phyloP scores from a whole-genome alignment of 2,113 vertebrate species.

The Circaetus gallicus region DNA sequence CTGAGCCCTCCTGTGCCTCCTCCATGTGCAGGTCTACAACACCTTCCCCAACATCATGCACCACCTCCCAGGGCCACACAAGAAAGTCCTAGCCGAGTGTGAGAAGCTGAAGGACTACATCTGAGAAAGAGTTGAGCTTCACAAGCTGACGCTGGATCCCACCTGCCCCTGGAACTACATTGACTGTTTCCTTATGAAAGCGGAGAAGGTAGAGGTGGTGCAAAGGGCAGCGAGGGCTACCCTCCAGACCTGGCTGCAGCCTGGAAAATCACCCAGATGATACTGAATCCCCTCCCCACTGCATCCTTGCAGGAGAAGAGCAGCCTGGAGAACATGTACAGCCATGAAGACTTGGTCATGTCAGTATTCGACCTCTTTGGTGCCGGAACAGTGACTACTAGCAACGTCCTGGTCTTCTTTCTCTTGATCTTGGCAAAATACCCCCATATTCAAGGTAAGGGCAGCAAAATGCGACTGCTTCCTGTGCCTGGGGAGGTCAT shows the following conservation, averaged over 20 bases:
- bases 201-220: slow-evolving; percentile 43
- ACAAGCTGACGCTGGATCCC: slow-evolving; percentile 48
- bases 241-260: neutral
- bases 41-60: slow-evolving; percentile 56
- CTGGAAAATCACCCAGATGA: neutral
- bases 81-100: neutral
- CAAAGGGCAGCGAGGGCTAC: neutral
- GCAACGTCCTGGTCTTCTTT: slow-evolving; percentile 58
- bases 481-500: neutral
- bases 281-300: neutral
- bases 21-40: slow-evolving; percentile 41
- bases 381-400: slow-evolving; percentile 70
- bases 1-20: neutral
- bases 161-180: slow-evolving; percentile 64
- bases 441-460: slow-evolving; percentile 73
- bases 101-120: slow-evolving; percentile 46
- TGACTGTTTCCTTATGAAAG: slow-evolving; percentile 59
- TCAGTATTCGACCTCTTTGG: slow-evolving; percentile 56
- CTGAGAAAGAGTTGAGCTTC: slow-evolving; percentile 2
- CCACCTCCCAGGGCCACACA: slow-evolving; percentile 54
- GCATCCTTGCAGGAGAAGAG: neutral
- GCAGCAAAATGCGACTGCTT: neutral
- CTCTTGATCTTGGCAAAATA: slow-evolving; percentile 74
- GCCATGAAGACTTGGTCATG: slow-evolving; percentile 37
- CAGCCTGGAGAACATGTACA: neutral